Evolutionary conservation across 2,888 invertebrate genomes (phyloP).

Genomic region (Syrista parreyssii): DNA sequence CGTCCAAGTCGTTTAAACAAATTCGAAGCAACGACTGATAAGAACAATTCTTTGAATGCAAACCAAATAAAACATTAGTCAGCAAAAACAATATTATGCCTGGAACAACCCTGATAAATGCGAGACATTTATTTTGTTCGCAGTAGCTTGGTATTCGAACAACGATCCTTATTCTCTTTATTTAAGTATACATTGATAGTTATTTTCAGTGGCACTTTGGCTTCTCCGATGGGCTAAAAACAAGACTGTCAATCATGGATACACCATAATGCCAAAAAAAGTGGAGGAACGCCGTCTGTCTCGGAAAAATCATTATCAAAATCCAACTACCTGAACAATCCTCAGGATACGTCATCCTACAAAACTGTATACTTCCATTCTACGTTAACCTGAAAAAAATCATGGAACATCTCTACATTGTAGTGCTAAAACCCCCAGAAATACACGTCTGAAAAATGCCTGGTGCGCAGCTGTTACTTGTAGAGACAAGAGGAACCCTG

Average conservation of each 20-base stretch:
- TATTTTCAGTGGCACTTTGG: not conserved
- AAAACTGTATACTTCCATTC: not conserved
- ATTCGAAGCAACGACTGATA: not conserved
- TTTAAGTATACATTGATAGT: not conserved
- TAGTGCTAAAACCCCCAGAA: not conserved
- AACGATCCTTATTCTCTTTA: not conserved
- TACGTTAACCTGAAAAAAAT: not conserved
- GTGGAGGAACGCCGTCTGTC: not conserved
- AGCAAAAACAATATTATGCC: not conserved
- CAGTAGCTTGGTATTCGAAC: not conserved
- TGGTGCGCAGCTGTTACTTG: conserved; percentile 34
- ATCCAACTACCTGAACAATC: not conserved
- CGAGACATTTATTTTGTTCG: not conserved
- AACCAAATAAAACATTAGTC: not conserved
- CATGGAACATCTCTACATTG: not conserved
- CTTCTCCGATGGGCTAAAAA: not conserved
- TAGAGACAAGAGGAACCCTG: conserved; percentile 1
- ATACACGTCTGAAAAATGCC: conserved; percentile 25
- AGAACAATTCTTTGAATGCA: not conserved
- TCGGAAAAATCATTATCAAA: not conserved
- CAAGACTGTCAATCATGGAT: not conserved
- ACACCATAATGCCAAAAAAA: not conserved
- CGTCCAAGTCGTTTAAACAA: not conserved
- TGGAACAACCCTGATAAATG: not conserved
- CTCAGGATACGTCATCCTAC: not conserved